Percentiles rank a stretch among this genome's conserved stretches.
phyloP scores from a whole-genome alignment of 2,113 vertebrate species.

The Probosciger aterrimus region DNA sequence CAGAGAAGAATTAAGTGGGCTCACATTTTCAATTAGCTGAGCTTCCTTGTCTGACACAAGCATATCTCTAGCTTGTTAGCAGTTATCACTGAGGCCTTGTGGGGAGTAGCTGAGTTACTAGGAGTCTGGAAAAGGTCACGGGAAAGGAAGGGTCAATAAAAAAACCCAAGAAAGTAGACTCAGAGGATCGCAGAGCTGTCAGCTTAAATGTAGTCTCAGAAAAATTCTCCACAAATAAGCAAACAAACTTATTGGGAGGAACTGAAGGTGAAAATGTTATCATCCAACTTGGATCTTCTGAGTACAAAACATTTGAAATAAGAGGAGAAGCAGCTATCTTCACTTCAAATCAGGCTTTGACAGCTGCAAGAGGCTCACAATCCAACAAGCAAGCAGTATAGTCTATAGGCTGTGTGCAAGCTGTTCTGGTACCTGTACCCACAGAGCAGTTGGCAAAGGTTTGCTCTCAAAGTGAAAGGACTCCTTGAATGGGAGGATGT shows the following conservation, averaged over 20 bases:
- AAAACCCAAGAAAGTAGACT: not conserved
- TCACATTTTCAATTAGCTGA: not conserved
- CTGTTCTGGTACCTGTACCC: not conserved
- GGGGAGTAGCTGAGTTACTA: not conserved
- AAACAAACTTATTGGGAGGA: not conserved
- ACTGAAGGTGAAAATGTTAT: not conserved
- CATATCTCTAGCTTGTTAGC: not conserved
- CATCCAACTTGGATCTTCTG: not conserved
- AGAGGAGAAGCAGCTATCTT: not conserved
- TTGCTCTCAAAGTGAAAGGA: not conserved
- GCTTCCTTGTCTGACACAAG: not conserved
- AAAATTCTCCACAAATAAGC: constrained; percentile 5
- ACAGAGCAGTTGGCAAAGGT: not conserved
- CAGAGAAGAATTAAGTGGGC: not conserved
- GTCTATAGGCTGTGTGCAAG: not conserved
- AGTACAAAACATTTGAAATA: not conserved
- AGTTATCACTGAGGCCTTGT: not conserved
- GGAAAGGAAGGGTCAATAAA: not conserved
- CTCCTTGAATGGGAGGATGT: not conserved
- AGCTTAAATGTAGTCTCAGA: not conserved
- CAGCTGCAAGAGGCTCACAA: not conserved
- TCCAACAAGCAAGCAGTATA: not conserved
- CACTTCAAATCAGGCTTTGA: not conserved
- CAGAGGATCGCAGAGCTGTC: not conserved
- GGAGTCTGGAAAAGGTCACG: not conserved